Evolutionary conservation across 2,888 invertebrate species (phyloP), one percentile per base, ranked within the genome.

Genomic region (Chymomyza caudatula): DNA sequence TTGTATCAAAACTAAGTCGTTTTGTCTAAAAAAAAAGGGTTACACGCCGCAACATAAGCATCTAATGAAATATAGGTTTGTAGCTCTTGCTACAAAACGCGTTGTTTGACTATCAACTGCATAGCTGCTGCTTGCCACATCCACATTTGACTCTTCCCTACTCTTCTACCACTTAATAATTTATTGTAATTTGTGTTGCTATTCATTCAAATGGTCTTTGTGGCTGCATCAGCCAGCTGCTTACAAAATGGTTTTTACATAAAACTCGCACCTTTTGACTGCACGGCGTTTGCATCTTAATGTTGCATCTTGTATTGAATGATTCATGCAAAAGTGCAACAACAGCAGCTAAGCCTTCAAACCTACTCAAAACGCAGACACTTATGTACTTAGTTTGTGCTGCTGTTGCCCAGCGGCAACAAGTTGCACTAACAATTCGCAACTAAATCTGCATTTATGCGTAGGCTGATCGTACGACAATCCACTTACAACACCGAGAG

Each of bases 181-280:
- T 82, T 85, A 86, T 83, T 82, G 72, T 82, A 70, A 82, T 86
- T 78, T 52, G 58, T 65, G 72, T 37, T 66, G 65, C 62, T 69
- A 69, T 86, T n/a, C n/a, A n/a, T n/a, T n/a, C n/a, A n/a, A n/a
- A n/a, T n/a, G n/a, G n/a, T n/a, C n/a, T n/a, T n/a, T 76, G 43
- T 56, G 29, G 49, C 54, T 42, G 25, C 22, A 44, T 58, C 61
- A 70, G 74, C 61, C 75, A 67, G 84, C 77, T 83, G 87, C 77
- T 85, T 83, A 87, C 87, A 83, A 85, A 87, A 87, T 84, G 87
- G 71, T 86, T 86, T 76, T 77, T 73, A 71, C 73, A 81, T 85
- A 86, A 86, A 84, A 81, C 86, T 81, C 86, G 71, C 86, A 80
- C 80, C 85, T 81, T 63, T 51, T 63, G 52, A 20, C 3, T 4